Percentiles rank a stretch among this genome's conserved stretches.
Evolutionary conservation across 2,888 invertebrate genomes (phyloP).

Genomic region (Meliscaeva auricollis): DNA sequence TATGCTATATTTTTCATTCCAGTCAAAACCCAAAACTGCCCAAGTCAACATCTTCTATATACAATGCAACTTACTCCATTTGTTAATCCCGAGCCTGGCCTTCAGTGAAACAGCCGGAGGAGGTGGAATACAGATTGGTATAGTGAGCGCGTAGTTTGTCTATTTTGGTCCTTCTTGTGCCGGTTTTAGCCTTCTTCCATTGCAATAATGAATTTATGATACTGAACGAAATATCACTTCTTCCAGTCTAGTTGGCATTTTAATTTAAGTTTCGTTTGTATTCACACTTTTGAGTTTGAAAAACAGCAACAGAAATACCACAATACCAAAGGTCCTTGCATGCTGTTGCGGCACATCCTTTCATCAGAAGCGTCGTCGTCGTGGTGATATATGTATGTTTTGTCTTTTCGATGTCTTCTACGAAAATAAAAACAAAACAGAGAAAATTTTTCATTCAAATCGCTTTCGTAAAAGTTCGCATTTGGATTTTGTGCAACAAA

Average conservation of each 20-base stretch:
- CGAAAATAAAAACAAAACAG: neutral
- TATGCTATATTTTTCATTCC: neutral
- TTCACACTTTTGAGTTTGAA: slow-evolving; percentile 75
- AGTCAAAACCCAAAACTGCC: slow-evolving; percentile 7
- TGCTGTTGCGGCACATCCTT: slow-evolving; percentile 35
- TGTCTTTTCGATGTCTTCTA: slow-evolving; percentile 42
- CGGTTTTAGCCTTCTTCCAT: slow-evolving; percentile 13
- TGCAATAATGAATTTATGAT: slow-evolving; percentile 75
- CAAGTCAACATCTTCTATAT: slow-evolving; percentile 31
- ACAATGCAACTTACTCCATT: slow-evolving; percentile 51
- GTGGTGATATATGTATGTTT: slow-evolving; percentile 16
- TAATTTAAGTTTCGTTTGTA: slow-evolving; percentile 82
- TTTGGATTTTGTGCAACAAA: slow-evolving; percentile 57
- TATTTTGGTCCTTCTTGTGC: slow-evolving; percentile 13
- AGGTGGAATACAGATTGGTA: slow-evolving; percentile 20
- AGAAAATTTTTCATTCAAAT: slow-evolving; percentile 15
- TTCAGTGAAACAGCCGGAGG: slow-evolving; percentile 39
- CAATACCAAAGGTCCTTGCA: slow-evolving; percentile 20
- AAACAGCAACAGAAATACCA: slow-evolving; percentile 49
- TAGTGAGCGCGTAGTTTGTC: neutral
- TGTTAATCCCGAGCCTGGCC: slow-evolving; percentile 2
- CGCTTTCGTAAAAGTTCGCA: slow-evolving; percentile 17
- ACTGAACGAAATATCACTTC: slow-evolving; percentile 80
- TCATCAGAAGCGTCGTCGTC: slow-evolving; percentile 20
- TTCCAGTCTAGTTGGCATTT: slow-evolving; percentile 83